Conservation (phyloP, 2,888 invertebrate species). For the Dicycla oo region DNA sequence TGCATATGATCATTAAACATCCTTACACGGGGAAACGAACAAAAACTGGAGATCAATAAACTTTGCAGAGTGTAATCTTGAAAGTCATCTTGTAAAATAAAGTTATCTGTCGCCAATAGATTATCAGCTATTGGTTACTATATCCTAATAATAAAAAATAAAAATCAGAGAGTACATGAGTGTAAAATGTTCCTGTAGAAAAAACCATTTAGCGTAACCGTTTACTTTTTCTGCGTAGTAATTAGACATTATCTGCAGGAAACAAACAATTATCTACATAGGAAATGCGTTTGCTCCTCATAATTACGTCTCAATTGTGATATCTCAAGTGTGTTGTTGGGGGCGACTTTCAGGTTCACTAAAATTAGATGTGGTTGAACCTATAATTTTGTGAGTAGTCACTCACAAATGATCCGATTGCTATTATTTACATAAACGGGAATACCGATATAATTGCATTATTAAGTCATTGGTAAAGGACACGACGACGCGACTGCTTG, state of each 20-base stretch:
- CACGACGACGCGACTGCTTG: neutral
- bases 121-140: slow-evolving; percentile 20
- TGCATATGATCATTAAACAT: neutral
- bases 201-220: neutral
- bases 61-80: slow-evolving; percentile 20
- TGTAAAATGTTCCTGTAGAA: slow-evolving; percentile 11
- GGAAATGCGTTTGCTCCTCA: slow-evolving; percentile 17
- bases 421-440: neutral
- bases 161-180: neutral
- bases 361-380: slow-evolving; percentile 1
- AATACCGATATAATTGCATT: no score
- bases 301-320: slow-evolving; percentile 31
- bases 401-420: neutral
- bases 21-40: slow-evolving; percentile 18
- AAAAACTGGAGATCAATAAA: slow-evolving; percentile 41
- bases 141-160: neutral
- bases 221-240: slow-evolving; percentile 13
- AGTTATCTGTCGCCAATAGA: slow-evolving; percentile 15
- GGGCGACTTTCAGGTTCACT: slow-evolving; percentile 7
- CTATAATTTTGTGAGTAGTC: neutral
- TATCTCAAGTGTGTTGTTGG: neutral
- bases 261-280: slow-evolving; percentile 19
- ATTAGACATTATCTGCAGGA: slow-evolving; percentile 30
- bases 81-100: slow-evolving; percentile 18
- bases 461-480: neutral